Base-by-base conservation (phyloP, 2,797 vertebrate genomes). In the Aythya fuligula region DNA sequence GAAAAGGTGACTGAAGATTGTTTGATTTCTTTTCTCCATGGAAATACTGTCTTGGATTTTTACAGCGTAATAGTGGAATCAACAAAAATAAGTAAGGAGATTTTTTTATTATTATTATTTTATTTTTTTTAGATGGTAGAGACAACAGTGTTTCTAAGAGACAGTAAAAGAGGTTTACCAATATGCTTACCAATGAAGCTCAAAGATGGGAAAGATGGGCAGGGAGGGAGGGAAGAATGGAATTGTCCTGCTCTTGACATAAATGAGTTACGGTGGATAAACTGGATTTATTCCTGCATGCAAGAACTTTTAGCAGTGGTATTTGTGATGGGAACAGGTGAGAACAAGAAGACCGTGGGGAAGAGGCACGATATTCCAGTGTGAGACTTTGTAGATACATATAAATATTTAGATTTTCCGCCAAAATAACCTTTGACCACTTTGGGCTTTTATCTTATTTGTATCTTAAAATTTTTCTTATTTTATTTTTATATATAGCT, bases 231-330 rank as follows among this genome's bases (percentile, higher is more conserved):
- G 39, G 5, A 58, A 18, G 12, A 12, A 28, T 36, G 41, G 71
- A 76, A 58, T 6, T 51, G 38, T 5, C 19, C 39, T 47, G 17
- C 8, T 58, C 38, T 89, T 43, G 41, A 38, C 62, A 66, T 17
- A 56, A 77, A 8, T 47, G 22, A 81, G 6, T 84, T 83, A 62
- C 34, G 81, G 45, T 1, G 5, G 27, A 84, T 67, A 56, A 86
- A 72, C 3, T 27, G 41, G 32, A 76, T 30, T 32, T 86, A 13
- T 36, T 93, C 17, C 11, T 13, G 86, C 4, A 0, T 76, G 78
- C 0, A 0, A 54, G 24, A 39, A 27, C 18, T 61, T 78, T 58
- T 45, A 77, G 11, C 49, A 22, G 0, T 2, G 38, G 8, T 28
- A 21, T 53, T 32, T 28, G 25, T 86, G 18, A 39, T 78, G 12